Conservation (phyloP, 2,888 invertebrate genomes). For the Pristionchus exspectatus region DNA sequence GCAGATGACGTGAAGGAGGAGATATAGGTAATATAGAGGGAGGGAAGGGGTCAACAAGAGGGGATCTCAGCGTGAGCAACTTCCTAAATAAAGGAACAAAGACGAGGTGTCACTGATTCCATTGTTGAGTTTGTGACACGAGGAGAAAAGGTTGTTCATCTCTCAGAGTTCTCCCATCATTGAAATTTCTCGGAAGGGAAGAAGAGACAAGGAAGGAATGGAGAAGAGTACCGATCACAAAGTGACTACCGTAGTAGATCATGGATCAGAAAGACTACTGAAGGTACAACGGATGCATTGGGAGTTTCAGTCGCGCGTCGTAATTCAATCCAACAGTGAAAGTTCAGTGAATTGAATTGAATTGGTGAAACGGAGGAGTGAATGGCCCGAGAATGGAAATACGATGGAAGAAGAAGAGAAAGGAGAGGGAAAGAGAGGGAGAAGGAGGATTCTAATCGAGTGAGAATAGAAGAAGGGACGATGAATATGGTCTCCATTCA, state of each 20-base stretch:
- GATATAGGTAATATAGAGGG: neutral
- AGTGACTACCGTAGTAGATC: conserved; percentile 21
- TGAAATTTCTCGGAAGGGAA: neutral
- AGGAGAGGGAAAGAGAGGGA: conserved; percentile 21
- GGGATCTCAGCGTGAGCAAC: neutral
- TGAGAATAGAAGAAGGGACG: neutral
- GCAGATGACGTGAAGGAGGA: neutral
- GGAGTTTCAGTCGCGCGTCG: neutral
- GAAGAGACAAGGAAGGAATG: neutral
- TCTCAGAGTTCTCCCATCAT: conserved; percentile 32
- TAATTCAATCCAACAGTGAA: neutral
- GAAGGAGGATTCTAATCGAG: conserved; percentile 28
- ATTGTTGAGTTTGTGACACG: neutral
- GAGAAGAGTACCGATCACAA: conserved; percentile 3
- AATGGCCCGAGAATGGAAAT: neutral
- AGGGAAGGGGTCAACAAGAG: neutral
- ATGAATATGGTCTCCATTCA: neutral
- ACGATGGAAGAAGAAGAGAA: conserved; percentile 22
- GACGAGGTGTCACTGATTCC: neutral
- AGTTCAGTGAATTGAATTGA: neutral
- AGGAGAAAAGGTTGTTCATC: neutral
- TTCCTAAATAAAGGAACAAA: conserved; percentile 35
- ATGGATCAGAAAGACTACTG: neutral
- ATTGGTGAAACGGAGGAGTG: conserved; percentile 27
- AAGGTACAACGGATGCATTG: neutral